Percentiles rank a stretch among this genome's conserved stretches.
These are phyloP conservation scores for Amphipyra tragopoginis DNA, from an alignment of 2,888 invertebrate genomes.

Conservation along the genomic window DNA sequence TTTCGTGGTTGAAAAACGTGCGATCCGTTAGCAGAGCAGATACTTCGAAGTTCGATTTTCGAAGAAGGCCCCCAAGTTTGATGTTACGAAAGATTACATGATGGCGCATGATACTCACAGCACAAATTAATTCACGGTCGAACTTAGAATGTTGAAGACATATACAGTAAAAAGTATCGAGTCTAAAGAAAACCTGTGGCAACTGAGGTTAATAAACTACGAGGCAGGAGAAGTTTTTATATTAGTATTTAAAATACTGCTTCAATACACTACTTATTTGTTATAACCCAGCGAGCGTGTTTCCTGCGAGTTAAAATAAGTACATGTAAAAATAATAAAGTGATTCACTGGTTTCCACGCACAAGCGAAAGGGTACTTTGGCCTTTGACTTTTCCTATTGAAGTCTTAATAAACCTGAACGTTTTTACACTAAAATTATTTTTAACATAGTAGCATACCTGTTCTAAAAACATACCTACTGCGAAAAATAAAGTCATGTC, in stretches of 20 bases:
- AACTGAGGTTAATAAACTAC: constrained; percentile 28
- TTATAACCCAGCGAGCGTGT: constrained; percentile 47
- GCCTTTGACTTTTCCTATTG: constrained; percentile 28
- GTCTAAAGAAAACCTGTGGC: constrained; percentile 7
- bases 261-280: constrained; percentile 30
- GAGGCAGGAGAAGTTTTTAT: constrained; percentile 17
- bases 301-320: constrained; percentile 57
- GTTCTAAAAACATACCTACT: constrained; percentile 45
- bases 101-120: no score
- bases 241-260: constrained; percentile 38
- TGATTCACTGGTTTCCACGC: constrained; percentile 54
- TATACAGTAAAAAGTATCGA: constrained; percentile 6
- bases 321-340: constrained; percentile 50
- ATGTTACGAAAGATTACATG: no score
- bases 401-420: constrained; percentile 25
- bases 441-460: constrained; percentile 27
- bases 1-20: no score
- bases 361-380: constrained; percentile 43
- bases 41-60: no score
- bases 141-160: no score
- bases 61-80: no score
- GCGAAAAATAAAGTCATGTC: constrained; percentile 48
- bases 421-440: no score
- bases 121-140: no score
- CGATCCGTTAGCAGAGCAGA: no score